A percentile compares a stretch with the other conserved stretches of the same genome.
phyloP scores from a whole-genome alignment of 2,113 vertebrate species.

The Sinocyclocheilus anophthalmus region DNA sequence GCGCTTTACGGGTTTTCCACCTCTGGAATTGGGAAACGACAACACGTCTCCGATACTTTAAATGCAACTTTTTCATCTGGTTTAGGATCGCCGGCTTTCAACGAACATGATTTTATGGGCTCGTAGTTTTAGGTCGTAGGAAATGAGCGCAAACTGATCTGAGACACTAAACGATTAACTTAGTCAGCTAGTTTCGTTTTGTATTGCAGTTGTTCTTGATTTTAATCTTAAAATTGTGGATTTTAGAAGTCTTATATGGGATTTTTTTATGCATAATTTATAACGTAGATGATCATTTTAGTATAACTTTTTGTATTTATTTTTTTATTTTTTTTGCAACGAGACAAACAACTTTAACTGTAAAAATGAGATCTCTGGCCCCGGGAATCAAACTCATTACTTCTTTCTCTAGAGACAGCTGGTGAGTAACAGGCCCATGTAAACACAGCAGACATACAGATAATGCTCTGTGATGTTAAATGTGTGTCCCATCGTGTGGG shows the following conservation, averaged over 20 bases:
- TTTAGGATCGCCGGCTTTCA: not conserved
- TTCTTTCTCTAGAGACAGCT: conserved; percentile 86
- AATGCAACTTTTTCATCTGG: not conserved
- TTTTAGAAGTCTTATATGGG: not conserved
- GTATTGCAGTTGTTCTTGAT: not conserved
- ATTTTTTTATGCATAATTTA: not conserved
- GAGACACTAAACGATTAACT: not conserved
- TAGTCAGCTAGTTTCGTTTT: not conserved
- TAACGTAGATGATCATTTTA: conserved; percentile 17
- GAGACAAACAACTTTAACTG: not conserved
- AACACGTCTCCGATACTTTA: conserved; percentile 23
- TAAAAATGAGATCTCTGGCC: conserved; percentile 85
- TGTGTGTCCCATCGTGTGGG: not conserved
- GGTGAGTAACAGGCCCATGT: conserved; percentile 77
- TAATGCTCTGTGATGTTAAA: not conserved
- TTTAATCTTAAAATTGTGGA: not conserved
- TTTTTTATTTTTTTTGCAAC: not conserved
- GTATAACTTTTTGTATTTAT: not conserved
- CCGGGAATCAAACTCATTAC: conserved; percentile 85
- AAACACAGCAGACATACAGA: not conserved
- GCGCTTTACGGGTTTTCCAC: conserved; percentile 35
- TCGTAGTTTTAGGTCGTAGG: not conserved
- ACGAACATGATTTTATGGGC: not conserved
- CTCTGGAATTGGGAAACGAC: conserved; percentile 34
- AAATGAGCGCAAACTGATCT: not conserved